Conservation (phyloP, 2,888 invertebrate species). For the Papilio protenor region DNA sequence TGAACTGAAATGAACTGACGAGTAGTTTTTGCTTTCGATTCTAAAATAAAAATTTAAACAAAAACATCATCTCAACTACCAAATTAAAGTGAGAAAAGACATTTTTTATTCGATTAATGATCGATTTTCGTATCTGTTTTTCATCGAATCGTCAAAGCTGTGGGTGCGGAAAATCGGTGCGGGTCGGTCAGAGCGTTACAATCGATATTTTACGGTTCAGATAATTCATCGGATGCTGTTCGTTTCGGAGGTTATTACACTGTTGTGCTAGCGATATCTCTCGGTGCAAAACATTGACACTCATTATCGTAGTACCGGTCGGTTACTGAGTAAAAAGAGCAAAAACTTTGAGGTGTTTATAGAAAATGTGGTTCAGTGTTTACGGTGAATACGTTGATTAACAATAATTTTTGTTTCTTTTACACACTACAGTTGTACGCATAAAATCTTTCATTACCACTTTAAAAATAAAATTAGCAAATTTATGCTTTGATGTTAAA, state of each 20-base stretch:
- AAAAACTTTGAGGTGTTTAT: constrained; percentile 22
- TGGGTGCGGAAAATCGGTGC: constrained; percentile 63
- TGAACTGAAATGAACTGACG: background rate
- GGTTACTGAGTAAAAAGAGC: constrained; percentile 10
- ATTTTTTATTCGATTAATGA: constrained; percentile 46
- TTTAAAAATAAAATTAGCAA: background rate
- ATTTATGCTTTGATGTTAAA: background rate
- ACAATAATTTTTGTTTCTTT: background rate
- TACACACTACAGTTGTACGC: background rate
- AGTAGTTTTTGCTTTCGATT: constrained; percentile 21
- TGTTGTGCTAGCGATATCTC: constrained; percentile 54
- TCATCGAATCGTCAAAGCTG: constrained; percentile 49
- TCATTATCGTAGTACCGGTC: constrained; percentile 28
- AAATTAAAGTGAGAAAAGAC: constrained; percentile 47
- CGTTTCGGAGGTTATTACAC: constrained; percentile 62
- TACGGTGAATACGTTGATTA: background rate
- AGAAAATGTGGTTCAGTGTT: constrained; percentile 1
- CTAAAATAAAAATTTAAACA: constrained; percentile 44
- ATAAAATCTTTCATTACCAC: background rate
- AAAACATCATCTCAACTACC: constrained; percentile 45
- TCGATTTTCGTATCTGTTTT: constrained; percentile 50
- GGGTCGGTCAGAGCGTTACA: constrained; percentile 60
- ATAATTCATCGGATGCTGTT: constrained; percentile 57
- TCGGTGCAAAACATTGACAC: constrained; percentile 50
- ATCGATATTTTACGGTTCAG: constrained; percentile 72